phyloP scores from a whole-genome alignment of 53 echinoderm and acorn worm genomes.

The Arbacia lixula region DNA sequence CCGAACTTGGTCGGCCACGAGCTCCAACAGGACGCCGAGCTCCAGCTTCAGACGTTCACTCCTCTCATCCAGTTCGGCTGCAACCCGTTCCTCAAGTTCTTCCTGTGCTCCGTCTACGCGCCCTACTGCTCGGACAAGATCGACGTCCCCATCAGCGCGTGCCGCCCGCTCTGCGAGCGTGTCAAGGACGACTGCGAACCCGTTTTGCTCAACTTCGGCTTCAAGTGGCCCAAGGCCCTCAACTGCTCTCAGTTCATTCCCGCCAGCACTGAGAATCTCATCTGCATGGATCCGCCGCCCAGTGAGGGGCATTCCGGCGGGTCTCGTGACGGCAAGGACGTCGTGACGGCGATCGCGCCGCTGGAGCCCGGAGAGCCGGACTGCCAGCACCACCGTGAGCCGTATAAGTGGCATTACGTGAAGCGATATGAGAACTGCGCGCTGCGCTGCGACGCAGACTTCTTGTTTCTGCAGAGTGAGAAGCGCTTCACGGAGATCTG shows the following conservation, averaged over 20 bases:
- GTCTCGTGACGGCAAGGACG: not conserved
- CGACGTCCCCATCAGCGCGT: conserved; percentile 89
- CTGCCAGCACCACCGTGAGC: conserved; percentile 79
- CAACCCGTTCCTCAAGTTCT: conserved; percentile 78
- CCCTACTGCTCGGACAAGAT: conserved; percentile 94
- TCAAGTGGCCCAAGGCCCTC: conserved; percentile 87
- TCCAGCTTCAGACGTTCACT: conserved; percentile 92
- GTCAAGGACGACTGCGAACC: conserved; percentile 89
- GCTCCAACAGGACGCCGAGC: conserved; percentile 90
- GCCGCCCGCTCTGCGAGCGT: conserved; percentile 92
- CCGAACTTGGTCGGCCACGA: conserved; percentile 97
- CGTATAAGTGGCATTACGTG: conserved; percentile 91
- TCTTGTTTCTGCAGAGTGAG: conserved; percentile 73
- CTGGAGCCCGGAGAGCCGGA: conserved; percentile 59
- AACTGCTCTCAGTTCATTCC: conserved; percentile 94
- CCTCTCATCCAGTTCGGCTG: conserved; percentile 98
- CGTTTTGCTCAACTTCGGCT: conserved; percentile 93
- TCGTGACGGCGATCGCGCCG: conserved; percentile 28
- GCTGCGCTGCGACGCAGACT: conserved; percentile 75
- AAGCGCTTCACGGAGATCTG: conserved; percentile 94
- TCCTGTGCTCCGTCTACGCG: conserved; percentile 96
- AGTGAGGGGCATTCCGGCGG: conserved; percentile 49
- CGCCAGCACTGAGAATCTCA: conserved; percentile 67
- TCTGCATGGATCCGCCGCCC: conserved; percentile 91
- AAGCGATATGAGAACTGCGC: conserved; percentile 88